phyloP scores from a whole-genome alignment of 2,888 invertebrate genomes.

The Lumbricus terrestris region DNA sequence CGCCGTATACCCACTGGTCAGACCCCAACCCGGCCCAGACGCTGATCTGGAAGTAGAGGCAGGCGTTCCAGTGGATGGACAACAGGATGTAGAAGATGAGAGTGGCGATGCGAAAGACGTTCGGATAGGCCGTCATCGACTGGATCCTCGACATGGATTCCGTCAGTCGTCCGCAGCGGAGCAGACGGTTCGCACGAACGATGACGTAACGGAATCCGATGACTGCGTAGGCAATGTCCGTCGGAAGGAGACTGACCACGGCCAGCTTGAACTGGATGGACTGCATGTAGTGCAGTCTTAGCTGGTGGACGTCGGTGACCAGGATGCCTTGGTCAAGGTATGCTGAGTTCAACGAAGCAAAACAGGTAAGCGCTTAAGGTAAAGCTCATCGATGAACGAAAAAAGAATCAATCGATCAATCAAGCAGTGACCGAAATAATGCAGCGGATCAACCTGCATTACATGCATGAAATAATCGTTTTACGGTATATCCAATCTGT shows the following conservation, averaged over 20 bases:
- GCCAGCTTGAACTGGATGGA: conserved; percentile 56
- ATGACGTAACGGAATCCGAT: conserved; percentile 58
- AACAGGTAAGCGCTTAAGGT: not conserved
- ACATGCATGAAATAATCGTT: not conserved
- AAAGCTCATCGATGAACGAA: not conserved
- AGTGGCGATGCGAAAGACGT: conserved; percentile 62
- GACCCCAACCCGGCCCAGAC: conserved; percentile 78
- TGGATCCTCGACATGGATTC: conserved; percentile 93
- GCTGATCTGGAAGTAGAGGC: conserved; percentile 58
- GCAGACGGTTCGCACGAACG: conserved; percentile 79
- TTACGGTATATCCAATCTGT: too few species aligned
- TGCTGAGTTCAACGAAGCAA: conserved; percentile 42
- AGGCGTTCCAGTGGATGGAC: conserved; percentile 60
- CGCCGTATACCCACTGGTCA: conserved; percentile 71
- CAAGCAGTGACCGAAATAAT: too few species aligned
- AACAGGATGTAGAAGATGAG: conserved; percentile 57
- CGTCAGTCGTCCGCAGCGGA: conserved; percentile 73
- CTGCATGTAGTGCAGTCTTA: conserved; percentile 54
- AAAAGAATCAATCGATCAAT: not conserved
- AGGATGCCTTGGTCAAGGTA: conserved; percentile 60
- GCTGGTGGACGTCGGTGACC: conserved; percentile 52
- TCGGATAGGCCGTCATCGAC: conserved; percentile 88
- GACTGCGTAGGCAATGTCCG: conserved; percentile 35
- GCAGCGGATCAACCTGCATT: not conserved
- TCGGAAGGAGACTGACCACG: conserved; percentile 62